Evolutionary conservation across 2,797 vertebrate species (phyloP).

Genomic region (Takifugu ocellatus): DNA sequence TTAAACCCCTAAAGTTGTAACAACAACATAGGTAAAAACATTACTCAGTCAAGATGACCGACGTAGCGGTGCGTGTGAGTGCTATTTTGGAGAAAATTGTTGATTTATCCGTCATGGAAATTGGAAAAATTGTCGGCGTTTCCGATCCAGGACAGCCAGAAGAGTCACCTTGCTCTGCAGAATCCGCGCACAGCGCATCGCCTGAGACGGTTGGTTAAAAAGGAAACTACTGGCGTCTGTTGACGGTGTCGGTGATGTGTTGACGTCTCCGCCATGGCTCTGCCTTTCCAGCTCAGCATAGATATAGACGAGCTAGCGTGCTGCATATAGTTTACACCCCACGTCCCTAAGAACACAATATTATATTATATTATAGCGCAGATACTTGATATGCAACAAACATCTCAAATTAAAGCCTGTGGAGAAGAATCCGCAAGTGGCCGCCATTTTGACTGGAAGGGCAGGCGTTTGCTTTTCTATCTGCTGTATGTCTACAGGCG

Average conservation of each 20-base stretch:
- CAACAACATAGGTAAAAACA: fast-evolving
- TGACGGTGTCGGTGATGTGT: neutral
- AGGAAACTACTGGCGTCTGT: neutral
- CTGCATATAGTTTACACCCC: neutral
- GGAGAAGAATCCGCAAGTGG: neutral
- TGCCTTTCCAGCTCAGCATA: conserved; percentile 49
- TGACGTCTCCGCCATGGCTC: neutral
- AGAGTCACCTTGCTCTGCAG: neutral
- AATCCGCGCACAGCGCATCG: neutral
- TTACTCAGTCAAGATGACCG: conserved; percentile 37
- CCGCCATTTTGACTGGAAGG: conserved; percentile 35
- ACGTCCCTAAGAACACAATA: fast-evolving
- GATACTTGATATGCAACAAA: neutral
- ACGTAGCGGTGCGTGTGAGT: conserved; percentile 51
- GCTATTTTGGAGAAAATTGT: conserved; percentile 68
- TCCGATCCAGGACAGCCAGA: conserved; percentile 1
- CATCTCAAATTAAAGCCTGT: neutral
- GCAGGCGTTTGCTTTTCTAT: conserved; percentile 41
- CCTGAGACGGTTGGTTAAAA: conserved; percentile 39
- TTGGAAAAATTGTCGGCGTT: conserved; percentile 52
- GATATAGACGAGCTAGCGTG: conserved; percentile 57
- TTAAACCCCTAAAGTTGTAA: fast-evolving
- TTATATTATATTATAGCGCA: fast-evolving
- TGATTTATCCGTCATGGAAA: conserved; percentile 52
- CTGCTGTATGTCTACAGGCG: conserved; percentile 50